A percentile compares a stretch with the other conserved stretches of the same genome.
Evolutionary conservation across 2,797 vertebrate genomes (phyloP).

Genomic region (Leucoraja ocellata): DNA sequence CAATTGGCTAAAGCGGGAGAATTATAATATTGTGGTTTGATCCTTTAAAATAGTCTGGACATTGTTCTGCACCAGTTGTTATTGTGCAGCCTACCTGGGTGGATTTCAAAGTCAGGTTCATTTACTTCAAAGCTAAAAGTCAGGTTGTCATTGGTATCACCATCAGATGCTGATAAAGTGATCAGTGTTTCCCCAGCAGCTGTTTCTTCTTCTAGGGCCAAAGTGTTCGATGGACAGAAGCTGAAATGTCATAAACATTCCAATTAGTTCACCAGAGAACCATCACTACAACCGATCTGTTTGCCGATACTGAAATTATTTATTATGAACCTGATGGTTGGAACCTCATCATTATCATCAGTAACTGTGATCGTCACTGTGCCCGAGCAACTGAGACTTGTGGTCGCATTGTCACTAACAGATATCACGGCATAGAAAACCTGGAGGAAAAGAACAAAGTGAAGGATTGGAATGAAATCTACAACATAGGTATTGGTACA

Average conservation of each 20-base stretch:
- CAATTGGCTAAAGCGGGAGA: no score
- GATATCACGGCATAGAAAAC: neutral
- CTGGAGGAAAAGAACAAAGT: neutral
- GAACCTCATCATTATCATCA: slow-evolving; percentile 22
- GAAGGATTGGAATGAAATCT: neutral
- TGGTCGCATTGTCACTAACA: neutral
- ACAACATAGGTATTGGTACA: no score
- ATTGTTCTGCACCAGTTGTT: no score
- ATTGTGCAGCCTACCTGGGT: neutral
- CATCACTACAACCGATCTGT: neutral
- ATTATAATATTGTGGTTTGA: no score
- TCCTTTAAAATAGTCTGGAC: no score
- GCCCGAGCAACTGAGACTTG: neutral
- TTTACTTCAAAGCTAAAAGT: slow-evolving; percentile 18
- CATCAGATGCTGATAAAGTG: neutral
- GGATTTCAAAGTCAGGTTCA: neutral
- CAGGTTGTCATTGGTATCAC: neutral
- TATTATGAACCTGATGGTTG: neutral
- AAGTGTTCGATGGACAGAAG: neutral
- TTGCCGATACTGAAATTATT: neutral
- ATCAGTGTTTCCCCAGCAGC: neutral
- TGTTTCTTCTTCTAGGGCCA: neutral
- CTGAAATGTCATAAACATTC: neutral
- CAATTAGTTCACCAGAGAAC: neutral
- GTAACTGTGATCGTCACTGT: slow-evolving; percentile 13